phyloP scores from a whole-genome alignment of 2,888 invertebrate species.

The Papilio gigon region DNA sequence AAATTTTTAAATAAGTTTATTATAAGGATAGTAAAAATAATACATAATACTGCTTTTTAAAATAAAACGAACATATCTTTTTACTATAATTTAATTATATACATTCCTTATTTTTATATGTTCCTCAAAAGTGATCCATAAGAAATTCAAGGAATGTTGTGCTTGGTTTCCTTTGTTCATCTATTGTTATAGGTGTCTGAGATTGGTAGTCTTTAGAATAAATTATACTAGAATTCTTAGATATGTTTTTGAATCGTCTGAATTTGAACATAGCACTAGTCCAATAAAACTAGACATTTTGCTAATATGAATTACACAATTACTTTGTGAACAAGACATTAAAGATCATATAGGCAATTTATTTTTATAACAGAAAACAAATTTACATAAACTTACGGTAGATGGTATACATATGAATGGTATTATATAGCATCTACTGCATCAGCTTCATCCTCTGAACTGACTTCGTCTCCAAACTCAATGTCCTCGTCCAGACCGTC shows the following conservation, averaged over 20 bases:
- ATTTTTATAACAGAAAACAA: conserved; percentile 72
- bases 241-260: conserved; percentile 59
- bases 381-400: conserved; percentile 80
- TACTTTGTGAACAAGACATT: conserved; percentile 64
- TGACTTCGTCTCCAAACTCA: conserved; percentile 97
- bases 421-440: conserved; percentile 85
- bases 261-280: conserved; percentile 55
- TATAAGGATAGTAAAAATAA: not conserved
- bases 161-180: conserved; percentile 55
- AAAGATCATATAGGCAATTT: conserved; percentile 70
- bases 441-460: conserved; percentile 93
- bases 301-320: conserved; percentile 56
- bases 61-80: conserved; percentile 46
- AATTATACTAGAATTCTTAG: conserved; percentile 44
- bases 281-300: conserved; percentile 53
- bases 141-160: conserved; percentile 70
- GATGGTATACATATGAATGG: conserved; percentile 55
- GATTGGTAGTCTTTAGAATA: conserved; percentile 23
- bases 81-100: conserved; percentile 74
- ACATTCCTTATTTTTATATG: conserved; percentile 70
- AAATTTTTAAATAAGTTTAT: not conserved
- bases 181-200: conserved; percentile 43
- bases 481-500: conserved; percentile 98
- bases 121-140: conserved; percentile 47
- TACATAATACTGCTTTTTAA: conserved; percentile 1